Percentiles rank a stretch among this genome's conserved stretches.
phyloP scores from a whole-genome alignment of 2,888 invertebrate genomes.

The Polymixis lichenea region DNA sequence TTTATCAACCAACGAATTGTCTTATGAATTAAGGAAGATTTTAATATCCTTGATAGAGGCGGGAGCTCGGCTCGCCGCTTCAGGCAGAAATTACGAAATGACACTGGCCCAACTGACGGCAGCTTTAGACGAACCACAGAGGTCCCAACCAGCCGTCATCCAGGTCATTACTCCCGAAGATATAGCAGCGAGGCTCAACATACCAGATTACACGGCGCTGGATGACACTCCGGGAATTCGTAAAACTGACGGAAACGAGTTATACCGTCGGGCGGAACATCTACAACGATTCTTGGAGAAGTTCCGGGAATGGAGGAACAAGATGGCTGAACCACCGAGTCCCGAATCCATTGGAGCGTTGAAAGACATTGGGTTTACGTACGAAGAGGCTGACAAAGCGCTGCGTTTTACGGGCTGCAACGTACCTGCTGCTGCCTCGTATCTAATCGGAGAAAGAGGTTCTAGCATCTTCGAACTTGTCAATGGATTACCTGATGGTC shows the following conservation, averaged over 20 bases:
- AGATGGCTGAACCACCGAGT: conserved; percentile 80
- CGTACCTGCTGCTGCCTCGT: conserved; percentile 86
- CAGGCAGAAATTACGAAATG: conserved; percentile 83
- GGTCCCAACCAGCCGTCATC: conserved; percentile 72
- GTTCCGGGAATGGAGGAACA: conserved; percentile 82
- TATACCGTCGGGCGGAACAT: conserved; percentile 81
- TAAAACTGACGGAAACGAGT: conserved; percentile 65
- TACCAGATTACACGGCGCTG: conserved; percentile 55
- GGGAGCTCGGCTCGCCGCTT: conserved; percentile 84
- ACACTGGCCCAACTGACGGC: conserved; percentile 82
- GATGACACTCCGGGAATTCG: conserved; percentile 52
- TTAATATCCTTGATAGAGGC: conserved; percentile 87
- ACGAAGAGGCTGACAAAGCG: conserved; percentile 81
- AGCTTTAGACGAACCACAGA: conserved; percentile 82
- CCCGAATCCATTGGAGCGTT: conserved; percentile 78
- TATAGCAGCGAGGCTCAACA: conserved; percentile 78
- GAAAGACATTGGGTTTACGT: conserved; percentile 81
- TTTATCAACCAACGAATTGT: conserved; percentile 85
- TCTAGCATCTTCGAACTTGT: conserved; percentile 86
- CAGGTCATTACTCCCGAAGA: conserved; percentile 86
- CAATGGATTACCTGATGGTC: conserved; percentile 84
- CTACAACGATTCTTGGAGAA: conserved; percentile 84
- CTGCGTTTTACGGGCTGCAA: conserved; percentile 83
- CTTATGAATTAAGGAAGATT: conserved; percentile 84
- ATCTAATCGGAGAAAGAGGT: conserved; percentile 85